Evolutionary conservation across 2,888 invertebrate species (phyloP).

Genomic region (Pocota personata): DNA sequence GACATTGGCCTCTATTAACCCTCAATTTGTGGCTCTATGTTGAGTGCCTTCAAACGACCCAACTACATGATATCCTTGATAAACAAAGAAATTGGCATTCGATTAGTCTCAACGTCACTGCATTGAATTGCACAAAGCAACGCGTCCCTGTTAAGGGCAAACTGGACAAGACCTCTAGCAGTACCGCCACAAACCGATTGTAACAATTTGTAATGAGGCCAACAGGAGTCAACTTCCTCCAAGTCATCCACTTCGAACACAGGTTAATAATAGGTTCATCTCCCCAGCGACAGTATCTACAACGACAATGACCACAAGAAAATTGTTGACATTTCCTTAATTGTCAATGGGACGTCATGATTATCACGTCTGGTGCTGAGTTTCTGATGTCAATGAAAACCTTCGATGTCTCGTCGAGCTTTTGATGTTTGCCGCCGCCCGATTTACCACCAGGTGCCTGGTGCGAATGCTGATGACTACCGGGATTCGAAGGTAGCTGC

Average conservation of each 20-base stretch:
- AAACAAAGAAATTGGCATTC: neutral
- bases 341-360: constrained; percentile 89
- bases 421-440: constrained; percentile 74
- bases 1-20: constrained; percentile 30
- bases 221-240: constrained; percentile 5
- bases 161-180: neutral
- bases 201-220: constrained; percentile 36
- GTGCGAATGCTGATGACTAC: constrained; percentile 72
- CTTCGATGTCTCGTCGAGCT: constrained; percentile 83
- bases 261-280: constrained; percentile 12
- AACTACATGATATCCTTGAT: neutral
- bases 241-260: neutral
- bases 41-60: neutral
- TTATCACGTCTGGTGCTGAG: constrained; percentile 95
- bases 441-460: constrained; percentile 48
- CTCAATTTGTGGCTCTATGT: neutral
- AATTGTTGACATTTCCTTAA: constrained; percentile 79
- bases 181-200: constrained; percentile 26
- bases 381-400: constrained; percentile 94
- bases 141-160: neutral
- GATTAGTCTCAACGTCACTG: constrained; percentile 2
- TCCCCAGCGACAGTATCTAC: constrained; percentile 39
- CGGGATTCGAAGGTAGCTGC: constrained; percentile 32
- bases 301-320: constrained; percentile 58
- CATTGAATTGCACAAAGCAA: neutral